phyloP scores from a whole-genome alignment of 2,797 vertebrate genomes.

The Selene dorsalis region DNA sequence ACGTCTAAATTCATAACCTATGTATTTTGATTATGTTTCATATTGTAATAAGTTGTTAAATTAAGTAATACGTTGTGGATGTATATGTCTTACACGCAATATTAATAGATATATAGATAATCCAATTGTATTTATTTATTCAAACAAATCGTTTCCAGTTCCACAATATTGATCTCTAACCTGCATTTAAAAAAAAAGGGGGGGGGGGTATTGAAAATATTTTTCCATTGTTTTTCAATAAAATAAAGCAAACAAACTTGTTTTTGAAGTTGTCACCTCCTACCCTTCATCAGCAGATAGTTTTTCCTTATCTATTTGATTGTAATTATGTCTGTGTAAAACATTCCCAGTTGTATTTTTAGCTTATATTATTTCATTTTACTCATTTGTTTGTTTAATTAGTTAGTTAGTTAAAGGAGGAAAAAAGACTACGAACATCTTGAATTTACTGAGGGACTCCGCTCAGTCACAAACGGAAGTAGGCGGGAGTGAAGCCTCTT shows the following conservation, averaged over 20 bases:
- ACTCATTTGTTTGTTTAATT: too few relatives aligned
- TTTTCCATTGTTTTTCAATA: too few relatives aligned
- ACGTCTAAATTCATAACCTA: not conserved
- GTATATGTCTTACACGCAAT: rapidly evolving
- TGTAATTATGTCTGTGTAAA: not conserved
- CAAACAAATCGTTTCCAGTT: not conserved
- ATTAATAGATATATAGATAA: not conserved
- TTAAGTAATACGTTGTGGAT: not conserved
- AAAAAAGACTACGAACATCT: too few relatives aligned
- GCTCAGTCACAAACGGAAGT: constrained; percentile 47
- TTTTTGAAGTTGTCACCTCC: not conserved
- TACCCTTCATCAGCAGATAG: too few relatives aligned
- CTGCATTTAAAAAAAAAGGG: too few relatives aligned
- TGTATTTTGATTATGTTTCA: not conserved
- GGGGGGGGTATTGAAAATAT: too few relatives aligned
- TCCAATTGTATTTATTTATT: not conserved
- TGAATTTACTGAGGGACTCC: not conserved
- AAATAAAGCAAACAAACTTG: too few relatives aligned
- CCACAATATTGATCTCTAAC: not conserved
- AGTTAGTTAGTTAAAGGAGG: too few relatives aligned
- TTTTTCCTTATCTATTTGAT: not conserved
- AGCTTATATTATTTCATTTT: too few relatives aligned
- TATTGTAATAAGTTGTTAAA: not conserved
- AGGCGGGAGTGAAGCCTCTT: rapidly evolving
- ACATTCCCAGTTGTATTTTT: not conserved